Evolutionary conservation across 2,888 invertebrate genomes (phyloP), one percentile per base, ranked within the genome.

Genomic region (Thecophora atra): DNA sequence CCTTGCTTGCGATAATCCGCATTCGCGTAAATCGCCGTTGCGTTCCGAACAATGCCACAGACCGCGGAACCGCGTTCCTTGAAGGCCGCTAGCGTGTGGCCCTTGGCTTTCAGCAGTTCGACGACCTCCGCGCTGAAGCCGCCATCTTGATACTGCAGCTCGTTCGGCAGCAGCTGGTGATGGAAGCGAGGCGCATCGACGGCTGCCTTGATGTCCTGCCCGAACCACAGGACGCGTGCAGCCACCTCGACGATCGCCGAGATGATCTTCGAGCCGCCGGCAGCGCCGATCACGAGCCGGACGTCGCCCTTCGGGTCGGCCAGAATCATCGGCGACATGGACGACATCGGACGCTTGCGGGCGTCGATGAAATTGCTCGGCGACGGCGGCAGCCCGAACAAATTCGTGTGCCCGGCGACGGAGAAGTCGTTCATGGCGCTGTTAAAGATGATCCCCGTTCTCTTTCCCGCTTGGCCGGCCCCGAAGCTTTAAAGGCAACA

Each of bases 361-460:
- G 96, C 93, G 13, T 87, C 88, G 67, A 98, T 91, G 81, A 90
- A 92, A 87, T 98, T 98, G 8, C 92, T 91, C 1, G 91, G 90
- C 0, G 95, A 93, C 0, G 94, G 92, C 0, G 93, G 94, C 69
- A 96, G 81, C 0, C 90, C 91, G 80, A 92, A 95, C 0, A 88
- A 85, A 76, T 91, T 94, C 81, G 93, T 92, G 0, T 88, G 88
- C 42, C 91, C 90, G 0, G 94, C 92, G 0, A 92, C 90, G 0
- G 96, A 94, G 85, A 98, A 99, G 83, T 98, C 98, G 81, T 97
- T 96, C 97, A 99, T 98, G 76, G 94, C 94, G 82, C 96, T 93
- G 86, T 98, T 99, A 85, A 96, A 91, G 28, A 98, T 88, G 56
- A 99, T 95, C 1, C 98, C 98, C 0, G 96, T 95, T 70, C 91